Percentiles rank a stretch among this genome's conserved stretches.
These are phyloP conservation scores for Neuroscelio doddi DNA, from an alignment of 2,888 invertebrate genomes.

Conservation along the genomic window DNA sequence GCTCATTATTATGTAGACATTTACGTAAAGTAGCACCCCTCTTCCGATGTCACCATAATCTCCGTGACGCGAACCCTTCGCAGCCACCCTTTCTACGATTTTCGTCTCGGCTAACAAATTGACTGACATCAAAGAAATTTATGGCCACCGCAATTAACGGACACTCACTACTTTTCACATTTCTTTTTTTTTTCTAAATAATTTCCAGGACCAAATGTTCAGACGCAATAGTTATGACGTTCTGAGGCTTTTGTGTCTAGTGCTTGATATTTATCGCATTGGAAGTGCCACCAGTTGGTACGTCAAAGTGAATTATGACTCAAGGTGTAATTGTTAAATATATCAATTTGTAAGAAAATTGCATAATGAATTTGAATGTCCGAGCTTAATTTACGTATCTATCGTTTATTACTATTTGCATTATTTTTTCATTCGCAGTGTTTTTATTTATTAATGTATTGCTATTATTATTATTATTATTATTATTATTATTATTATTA, in stretches of 20 bases:
- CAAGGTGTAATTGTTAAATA: slow-evolving; percentile 38
- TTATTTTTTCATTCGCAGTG: too few relatives aligned
- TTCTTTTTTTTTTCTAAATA: slow-evolving; percentile 34
- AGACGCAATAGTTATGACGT: slow-evolving; percentile 28
- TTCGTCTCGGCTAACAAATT: slow-evolving; percentile 51
- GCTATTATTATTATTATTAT: too few relatives aligned
- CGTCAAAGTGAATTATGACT: slow-evolving; percentile 1
- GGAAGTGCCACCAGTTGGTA: slow-evolving; percentile 35
- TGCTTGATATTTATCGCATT: slow-evolving; percentile 42
- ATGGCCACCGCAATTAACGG: slow-evolving; percentile 63
- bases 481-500: slow-evolving; percentile 18
- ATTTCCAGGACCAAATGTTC: slow-evolving; percentile 27
- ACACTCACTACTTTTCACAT: slow-evolving; percentile 33
- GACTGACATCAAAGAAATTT: slow-evolving; percentile 65
- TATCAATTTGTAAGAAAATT: slow-evolving; percentile 15
- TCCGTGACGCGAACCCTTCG: slow-evolving; percentile 26
- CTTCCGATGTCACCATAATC: slow-evolving; percentile 16
- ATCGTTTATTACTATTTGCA: too few relatives aligned
- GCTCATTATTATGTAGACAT: slow-evolving; percentile 22
- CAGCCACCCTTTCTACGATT: slow-evolving; percentile 50
- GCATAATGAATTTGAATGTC: slow-evolving; percentile 1
- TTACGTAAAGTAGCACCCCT: slow-evolving; percentile 18
- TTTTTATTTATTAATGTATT: too few relatives aligned
- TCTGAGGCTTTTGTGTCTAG: slow-evolving; percentile 29
- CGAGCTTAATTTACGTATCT: not conserved